Conservation (phyloP, 2,888 invertebrate genomes). For the Volucella inanis region DNA sequence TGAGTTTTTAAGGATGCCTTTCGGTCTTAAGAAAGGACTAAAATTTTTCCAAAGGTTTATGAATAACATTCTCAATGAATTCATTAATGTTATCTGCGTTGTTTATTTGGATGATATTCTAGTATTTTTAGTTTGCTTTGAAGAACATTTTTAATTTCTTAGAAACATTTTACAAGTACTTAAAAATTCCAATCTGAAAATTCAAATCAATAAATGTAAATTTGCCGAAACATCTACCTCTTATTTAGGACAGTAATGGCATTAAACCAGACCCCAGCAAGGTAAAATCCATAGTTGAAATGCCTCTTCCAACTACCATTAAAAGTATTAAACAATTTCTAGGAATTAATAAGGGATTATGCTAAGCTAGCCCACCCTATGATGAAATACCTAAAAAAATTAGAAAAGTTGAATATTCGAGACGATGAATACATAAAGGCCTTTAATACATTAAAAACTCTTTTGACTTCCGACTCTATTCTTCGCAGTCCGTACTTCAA, state of each 20-base stretch:
- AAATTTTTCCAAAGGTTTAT: neutral
- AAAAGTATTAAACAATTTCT: no score
- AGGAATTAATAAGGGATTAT: no score
- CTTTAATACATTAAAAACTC: neutral
- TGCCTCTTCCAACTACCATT: neutral
- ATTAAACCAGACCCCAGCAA: slow-evolving; percentile 2
- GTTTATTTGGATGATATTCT: no score
- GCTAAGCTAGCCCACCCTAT: no score
- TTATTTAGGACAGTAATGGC: neutral
- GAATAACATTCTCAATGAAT: no score
- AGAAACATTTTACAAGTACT: no score
- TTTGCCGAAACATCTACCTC: slow-evolving; percentile 6
- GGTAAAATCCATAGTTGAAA: neutral
- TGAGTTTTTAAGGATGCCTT: slow-evolving; percentile 1
- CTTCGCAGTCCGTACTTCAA: neutral
- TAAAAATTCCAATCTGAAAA: slow-evolving; percentile 6
- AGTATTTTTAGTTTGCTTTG: no score
- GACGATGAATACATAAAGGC: neutral
- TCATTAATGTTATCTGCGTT: no score
- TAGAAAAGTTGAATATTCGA: neutral
- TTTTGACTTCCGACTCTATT: neutral
- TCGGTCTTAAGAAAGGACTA: neutral
- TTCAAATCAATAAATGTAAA: slow-evolving; percentile 11
- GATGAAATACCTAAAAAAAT: neutral
- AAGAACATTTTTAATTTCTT: no score